Evolutionary conservation across 1,140 invertebrate genomes (phyloP).

Genomic region (Acromyrmex echinatior): DNA sequence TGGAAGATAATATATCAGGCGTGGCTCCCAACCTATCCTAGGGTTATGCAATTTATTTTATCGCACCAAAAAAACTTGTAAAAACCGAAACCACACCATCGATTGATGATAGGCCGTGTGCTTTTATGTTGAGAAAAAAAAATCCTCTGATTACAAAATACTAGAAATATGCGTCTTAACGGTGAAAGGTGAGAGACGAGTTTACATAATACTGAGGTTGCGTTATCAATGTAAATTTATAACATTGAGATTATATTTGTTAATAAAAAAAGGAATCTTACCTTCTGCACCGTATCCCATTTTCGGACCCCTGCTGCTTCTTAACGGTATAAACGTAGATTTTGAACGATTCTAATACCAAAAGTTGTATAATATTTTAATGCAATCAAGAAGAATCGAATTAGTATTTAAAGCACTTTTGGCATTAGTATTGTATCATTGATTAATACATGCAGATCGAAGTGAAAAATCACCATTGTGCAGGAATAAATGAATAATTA

Average conservation of each 20-base stretch:
- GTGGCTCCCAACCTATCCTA: conserved; percentile 83
- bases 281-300: conserved; percentile 80
- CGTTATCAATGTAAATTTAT: conserved; percentile 80
- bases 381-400: neutral
- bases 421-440: conserved; percentile 75
- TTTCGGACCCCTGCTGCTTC: conserved; percentile 80
- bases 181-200: conserved; percentile 86
- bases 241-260: conserved; percentile 74
- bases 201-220: conserved; percentile 85
- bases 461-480: conserved; percentile 46
- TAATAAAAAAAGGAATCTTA: conserved; percentile 75
- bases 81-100: conserved; percentile 77
- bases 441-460: conserved; percentile 78
- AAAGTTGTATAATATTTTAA: conserved; percentile 59
- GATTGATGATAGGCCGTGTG: conserved; percentile 85
- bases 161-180: conserved; percentile 84
- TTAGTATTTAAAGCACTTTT: conserved; percentile 57
- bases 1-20: conserved; percentile 83
- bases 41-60: conserved; percentile 86
- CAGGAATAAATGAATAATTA: conserved; percentile 55
- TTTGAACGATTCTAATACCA: conserved; percentile 76
- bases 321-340: conserved; percentile 82
- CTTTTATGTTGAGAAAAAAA: conserved; percentile 83
- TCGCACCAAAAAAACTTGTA: conserved; percentile 82
- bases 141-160: conserved; percentile 82